These are phyloP conservation scores for Aphaenogaster ashmeadi DNA, from an alignment of 1,140 invertebrate species.

Conservation along the genomic window DNA sequence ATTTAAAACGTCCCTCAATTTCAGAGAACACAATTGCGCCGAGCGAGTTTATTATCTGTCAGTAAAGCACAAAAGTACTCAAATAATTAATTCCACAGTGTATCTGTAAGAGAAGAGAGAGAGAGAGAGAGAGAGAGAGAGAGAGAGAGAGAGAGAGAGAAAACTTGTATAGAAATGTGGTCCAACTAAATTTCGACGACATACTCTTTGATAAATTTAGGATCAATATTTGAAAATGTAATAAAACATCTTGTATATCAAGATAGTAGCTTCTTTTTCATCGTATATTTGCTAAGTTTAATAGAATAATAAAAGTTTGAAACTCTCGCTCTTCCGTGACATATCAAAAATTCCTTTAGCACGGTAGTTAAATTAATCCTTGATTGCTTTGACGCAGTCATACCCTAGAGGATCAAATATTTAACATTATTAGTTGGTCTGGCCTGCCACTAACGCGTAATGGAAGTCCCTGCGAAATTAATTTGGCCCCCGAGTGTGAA, in stretches of 20 bases:
- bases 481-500: constrained; percentile 56
- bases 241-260: background rate
- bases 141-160: background rate
- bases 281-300: constrained; percentile 25
- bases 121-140: background rate
- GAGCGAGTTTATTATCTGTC: constrained; percentile 18
- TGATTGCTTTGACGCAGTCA: constrained; percentile 56
- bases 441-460: constrained; percentile 58
- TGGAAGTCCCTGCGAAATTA: constrained; percentile 62
- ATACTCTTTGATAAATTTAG: background rate
- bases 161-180: background rate
- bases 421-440: constrained; percentile 60
- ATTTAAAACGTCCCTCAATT: constrained; percentile 23
- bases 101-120: background rate
- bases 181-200: background rate
- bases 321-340: constrained; percentile 4
- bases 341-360: constrained; percentile 58
- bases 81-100: constrained; percentile 37
- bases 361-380: constrained; percentile 56
- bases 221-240: background rate
- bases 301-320: constrained; percentile 33
- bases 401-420: constrained; percentile 50
- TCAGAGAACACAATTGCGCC: constrained; percentile 1
- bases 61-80: background rate
- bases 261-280: background rate